Evolutionary conservation across 2,888 invertebrate genomes (phyloP).

Genomic region (Pachydiplax longipennis): DNA sequence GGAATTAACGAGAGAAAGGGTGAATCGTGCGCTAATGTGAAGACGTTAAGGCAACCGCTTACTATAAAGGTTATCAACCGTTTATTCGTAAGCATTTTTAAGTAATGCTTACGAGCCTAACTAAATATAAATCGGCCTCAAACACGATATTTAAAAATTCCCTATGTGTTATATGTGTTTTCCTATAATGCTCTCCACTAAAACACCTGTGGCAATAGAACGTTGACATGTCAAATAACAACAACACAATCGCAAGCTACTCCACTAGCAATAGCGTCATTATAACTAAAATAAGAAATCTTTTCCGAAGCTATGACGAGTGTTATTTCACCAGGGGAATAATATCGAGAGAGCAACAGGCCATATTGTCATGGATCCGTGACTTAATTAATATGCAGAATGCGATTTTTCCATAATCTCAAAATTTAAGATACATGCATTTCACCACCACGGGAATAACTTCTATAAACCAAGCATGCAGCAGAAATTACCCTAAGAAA

Average conservation of each 20-base stretch:
- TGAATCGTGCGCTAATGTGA: not conserved
- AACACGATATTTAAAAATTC: too few species aligned
- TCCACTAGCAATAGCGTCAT: slow-evolving; percentile 1
- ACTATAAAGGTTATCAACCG: too few species aligned
- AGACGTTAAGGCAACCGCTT: not conserved
- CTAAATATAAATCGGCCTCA: too few species aligned
- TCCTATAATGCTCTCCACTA: not conserved
- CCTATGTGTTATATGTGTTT: not conserved
- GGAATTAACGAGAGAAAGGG: not conserved
- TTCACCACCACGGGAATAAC: not conserved
- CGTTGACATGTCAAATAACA: slow-evolving; percentile 44
- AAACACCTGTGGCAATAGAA: slow-evolving; percentile 47
- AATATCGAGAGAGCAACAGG: not conserved
- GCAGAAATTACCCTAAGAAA: not conserved
- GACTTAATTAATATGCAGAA: not conserved
- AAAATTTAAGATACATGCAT: slow-evolving; percentile 6
- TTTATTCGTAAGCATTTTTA: too few species aligned
- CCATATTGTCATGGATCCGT: slow-evolving; percentile 16
- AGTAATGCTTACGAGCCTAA: too few species aligned
- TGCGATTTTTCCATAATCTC: slow-evolving; percentile 1
- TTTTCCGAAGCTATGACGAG: not conserved
- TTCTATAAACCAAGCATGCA: slow-evolving; percentile 18
- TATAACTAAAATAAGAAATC: not conserved
- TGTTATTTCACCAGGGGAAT: not conserved
- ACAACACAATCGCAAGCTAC: slow-evolving; percentile 13